Conservation (phyloP, 2,888 invertebrate species). For the Latrodectus elegans region DNA sequence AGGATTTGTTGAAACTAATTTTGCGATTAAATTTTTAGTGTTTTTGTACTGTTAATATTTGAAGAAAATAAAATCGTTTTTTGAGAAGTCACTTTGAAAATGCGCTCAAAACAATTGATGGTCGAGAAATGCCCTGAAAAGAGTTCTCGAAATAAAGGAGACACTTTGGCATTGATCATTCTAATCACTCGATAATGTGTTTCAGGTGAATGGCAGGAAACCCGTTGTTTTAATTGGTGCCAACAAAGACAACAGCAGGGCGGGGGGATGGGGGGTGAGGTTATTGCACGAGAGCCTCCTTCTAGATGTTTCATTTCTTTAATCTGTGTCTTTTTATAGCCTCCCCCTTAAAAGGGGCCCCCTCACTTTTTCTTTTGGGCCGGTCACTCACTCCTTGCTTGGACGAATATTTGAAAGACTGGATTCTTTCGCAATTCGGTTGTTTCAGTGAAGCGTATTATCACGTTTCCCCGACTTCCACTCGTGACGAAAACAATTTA, state of each 20-base stretch:
- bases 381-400: constrained; percentile 58
- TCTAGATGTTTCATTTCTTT: constrained; percentile 17
- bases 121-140: too few relatives aligned
- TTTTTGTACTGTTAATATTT: too few relatives aligned
- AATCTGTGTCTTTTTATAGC: constrained; percentile 1
- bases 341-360: constrained; percentile 35
- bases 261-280: neutral
- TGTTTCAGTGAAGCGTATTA: constrained; percentile 34
- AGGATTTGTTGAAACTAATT: too few relatives aligned
- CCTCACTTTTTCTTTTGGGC: constrained; percentile 28
- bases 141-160: too few relatives aligned
- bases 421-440: constrained; percentile 34
- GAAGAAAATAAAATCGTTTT: too few relatives aligned
- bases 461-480: constrained; percentile 22
- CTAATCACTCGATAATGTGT: too few relatives aligned
- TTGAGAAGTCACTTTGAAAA: too few relatives aligned
- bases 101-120: too few relatives aligned
- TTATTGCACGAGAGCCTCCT: neutral
- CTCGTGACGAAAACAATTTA: constrained; percentile 15
- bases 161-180: too few relatives aligned
- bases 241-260: neutral
- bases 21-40: too few relatives aligned
- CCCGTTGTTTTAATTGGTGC: neutral
- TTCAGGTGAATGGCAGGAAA: neutral
- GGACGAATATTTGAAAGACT: constrained; percentile 25